Evolutionary conservation across 2,113 vertebrate species (phyloP).

Genomic region (Phalacrocorax pelagicus): DNA sequence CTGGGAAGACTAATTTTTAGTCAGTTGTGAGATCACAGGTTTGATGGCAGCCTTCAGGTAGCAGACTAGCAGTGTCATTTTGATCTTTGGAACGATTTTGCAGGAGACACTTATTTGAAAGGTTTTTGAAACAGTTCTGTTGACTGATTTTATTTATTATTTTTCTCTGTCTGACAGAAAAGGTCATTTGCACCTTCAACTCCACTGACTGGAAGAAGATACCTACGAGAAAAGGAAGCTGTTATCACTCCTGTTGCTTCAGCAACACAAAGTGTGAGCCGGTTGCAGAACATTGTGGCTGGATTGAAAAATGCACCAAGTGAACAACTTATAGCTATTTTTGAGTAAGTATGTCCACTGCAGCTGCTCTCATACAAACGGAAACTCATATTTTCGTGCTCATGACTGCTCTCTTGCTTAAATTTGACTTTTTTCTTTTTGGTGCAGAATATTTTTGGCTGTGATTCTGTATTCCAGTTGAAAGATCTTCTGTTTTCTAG

Average conservation of each 20-base stretch:
- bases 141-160: not conserved
- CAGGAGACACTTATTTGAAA: not conserved
- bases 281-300: conserved; percentile 89
- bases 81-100: not conserved
- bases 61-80: not conserved
- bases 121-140: not conserved
- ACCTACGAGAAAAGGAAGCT: conserved; percentile 91
- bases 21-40: not conserved
- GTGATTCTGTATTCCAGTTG: not conserved
- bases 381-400: not conserved
- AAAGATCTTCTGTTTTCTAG: not conserved
- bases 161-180: conserved; percentile 67
- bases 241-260: conserved; percentile 91
- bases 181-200: conserved; percentile 92
- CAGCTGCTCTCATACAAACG: not conserved
- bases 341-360: conserved; percentile 76
- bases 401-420: not conserved
- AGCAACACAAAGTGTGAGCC: conserved; percentile 93
- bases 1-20: not conserved
- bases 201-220: conserved; percentile 90
- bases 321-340: conserved; percentile 82
- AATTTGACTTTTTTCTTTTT: not conserved
- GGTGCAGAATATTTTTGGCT: not conserved
- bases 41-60: not conserved
- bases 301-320: conserved; percentile 87